Evolutionary conservation across 2,797 vertebrate genomes (phyloP).

Genomic region (Coendou prehensilis): DNA sequence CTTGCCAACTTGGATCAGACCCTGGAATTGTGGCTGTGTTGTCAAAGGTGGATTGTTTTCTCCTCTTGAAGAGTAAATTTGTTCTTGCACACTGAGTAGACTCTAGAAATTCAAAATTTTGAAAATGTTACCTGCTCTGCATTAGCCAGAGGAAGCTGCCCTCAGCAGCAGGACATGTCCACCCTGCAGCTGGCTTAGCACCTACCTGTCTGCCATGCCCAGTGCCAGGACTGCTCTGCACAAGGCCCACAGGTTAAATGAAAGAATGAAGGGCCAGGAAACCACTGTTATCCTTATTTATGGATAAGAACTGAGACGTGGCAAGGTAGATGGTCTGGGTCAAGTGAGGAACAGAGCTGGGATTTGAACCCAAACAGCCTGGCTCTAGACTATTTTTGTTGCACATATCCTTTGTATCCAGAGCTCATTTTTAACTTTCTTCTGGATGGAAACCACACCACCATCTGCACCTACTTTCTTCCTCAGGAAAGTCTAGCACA

Average conservation of each 20-base stretch:
- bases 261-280: neutral
- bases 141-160: neutral
- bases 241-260: neutral
- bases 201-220: neutral
- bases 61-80: neutral
- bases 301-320: neutral
- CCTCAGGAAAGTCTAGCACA: neutral
- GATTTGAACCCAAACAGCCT: neutral
- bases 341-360: neutral
- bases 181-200: neutral
- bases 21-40: neutral
- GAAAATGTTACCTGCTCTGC: neutral
- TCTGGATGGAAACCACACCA: neutral
- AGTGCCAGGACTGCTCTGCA: neutral
- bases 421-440: conserved; percentile 14
- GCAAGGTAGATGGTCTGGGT: neutral
- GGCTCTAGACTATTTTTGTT: neutral
- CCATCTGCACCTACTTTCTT: neutral
- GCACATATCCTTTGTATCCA: neutral
- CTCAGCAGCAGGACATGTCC: neutral
- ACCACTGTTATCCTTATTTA: neutral
- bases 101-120: conserved; percentile 3
- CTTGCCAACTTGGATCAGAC: conserved; percentile 8
- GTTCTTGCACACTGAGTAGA: neutral
- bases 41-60: neutral